Evolutionary conservation across 2,888 invertebrate genomes (phyloP), one percentile per base, ranked within the genome.

Genomic region (Trachelus troglodyta): DNA sequence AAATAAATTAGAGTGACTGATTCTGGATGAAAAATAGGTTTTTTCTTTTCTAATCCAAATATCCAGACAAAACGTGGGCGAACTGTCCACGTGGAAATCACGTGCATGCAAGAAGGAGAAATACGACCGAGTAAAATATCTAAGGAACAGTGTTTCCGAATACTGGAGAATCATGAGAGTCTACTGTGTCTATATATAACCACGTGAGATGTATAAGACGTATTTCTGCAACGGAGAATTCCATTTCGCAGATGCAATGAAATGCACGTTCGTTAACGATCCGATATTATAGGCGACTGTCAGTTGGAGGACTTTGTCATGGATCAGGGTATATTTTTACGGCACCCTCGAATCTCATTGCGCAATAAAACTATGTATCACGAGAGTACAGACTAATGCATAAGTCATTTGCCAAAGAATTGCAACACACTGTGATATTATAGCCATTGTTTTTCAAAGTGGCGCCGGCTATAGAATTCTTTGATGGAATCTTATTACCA

Each of bases 301-400:
- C 23, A 23, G 9, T 56, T 9, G 9, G 56, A 56, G 56, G 56
- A 56, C 56, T 56, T 56, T 56, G 56, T 56, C 23, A 56, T 23
- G 6, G 71, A 35, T 76, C 31, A 35, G 35, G 40, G 71, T 76
- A 37, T 76, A 76, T 76, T 76, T 76, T 76, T 31, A 76, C 33
- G 35, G 71, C 33, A 76, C 69, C 76, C 76, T 76, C 76, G 76
- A 30, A 23, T 56, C 56, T 56, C 56, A 56, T 56, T 56, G 56
- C 23, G 23, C 56, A 56, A 56, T 23, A 56, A 56, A 56, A 56
- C 56, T 56, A 9, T 56, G 56, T 23, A 56, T 56, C 56, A 56
- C 56, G 56, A 56, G 15, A 9, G 9, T 56, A 56, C 23, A 15
- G 56, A 23, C 56, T 56, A 23, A 23, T 56, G 56, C 23, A 23